phyloP scores from a whole-genome alignment of 2,888 invertebrate genomes.

The Meiosimyza platycephala region DNA sequence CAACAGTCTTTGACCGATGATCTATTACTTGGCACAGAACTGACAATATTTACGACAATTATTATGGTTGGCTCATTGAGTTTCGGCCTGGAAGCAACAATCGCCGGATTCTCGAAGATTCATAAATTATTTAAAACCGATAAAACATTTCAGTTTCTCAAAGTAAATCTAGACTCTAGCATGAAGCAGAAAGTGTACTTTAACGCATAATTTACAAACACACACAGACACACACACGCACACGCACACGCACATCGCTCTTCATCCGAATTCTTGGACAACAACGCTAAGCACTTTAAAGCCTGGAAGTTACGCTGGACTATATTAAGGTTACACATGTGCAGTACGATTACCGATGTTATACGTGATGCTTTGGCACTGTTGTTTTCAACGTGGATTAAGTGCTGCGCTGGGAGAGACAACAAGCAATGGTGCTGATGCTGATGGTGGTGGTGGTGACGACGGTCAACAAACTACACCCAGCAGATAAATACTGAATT shows the following conservation, averaged over 20 bases:
- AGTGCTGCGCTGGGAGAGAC: not conserved
- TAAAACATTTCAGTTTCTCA: constrained; percentile 16
- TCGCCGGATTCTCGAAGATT: not conserved
- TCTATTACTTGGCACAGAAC: too few species aligned
- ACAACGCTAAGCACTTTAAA: constrained; percentile 33
- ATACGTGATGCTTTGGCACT: not conserved
- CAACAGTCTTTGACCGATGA: too few species aligned
- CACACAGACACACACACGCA: too few species aligned
- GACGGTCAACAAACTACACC: constrained; percentile 64
- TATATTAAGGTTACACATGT: constrained; percentile 38
- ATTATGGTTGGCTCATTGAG: not conserved
- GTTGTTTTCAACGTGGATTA: constrained; percentile 1
- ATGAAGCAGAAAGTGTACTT: constrained; percentile 12
- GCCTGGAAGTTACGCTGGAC: constrained; percentile 31
- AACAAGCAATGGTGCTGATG: constrained; percentile 18
- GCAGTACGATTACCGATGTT: constrained; percentile 29
- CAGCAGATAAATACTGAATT: constrained; percentile 66
- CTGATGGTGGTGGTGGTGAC: constrained; percentile 48
- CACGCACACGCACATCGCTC: not conserved
- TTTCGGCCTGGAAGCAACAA: not conserved
- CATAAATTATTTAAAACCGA: constrained; percentile 28
- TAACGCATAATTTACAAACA: constrained; percentile 23
- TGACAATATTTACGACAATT: too few species aligned
- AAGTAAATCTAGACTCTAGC: constrained; percentile 18
- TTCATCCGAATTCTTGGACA: not conserved